Base-by-base conservation (phyloP, 2,888 invertebrate species). In the Tanypteryx hageni region DNA sequence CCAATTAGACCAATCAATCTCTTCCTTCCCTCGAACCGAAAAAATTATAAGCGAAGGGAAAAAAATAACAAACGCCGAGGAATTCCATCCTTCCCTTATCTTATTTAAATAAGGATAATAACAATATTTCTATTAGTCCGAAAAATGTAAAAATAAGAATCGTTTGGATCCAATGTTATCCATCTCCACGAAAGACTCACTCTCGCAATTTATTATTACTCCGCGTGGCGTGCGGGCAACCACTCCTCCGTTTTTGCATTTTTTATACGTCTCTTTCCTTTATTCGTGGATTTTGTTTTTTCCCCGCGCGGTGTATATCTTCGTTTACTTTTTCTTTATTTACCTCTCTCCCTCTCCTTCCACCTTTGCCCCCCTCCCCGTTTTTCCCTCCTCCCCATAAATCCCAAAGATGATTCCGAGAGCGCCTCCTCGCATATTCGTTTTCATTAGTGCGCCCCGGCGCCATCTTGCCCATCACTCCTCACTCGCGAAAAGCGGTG, bases 391-490 rank as follows among this genome's bases (percentile, higher is more conserved):
- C 83, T 64, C 44, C 56, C 89, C 89, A 89, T 89, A 64, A 89
- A 89, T 89, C 64, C 64, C 89, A 68, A 68, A 31, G 89, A 89
- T 89, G 89, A 56, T 89, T 89, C 58, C 64, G 61, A 44, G 61
- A 27, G 59, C 82, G 56, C 58, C 27, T 89, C 89, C 16, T 56
- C 56, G 44, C 61, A 56, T 68, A 89, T 89, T 64, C 68, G 89
- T 89, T 89, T 89, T 89, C 89, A 89, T 89, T 89, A 89, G 64
- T 89, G 64, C 89, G 89, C 89, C n/a, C 89, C 89, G 64, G 44
- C 64, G 89, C 89, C 89, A 64, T 89, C 31, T 89, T 64, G 44
- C 44, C 89, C 89, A 89, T 89, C 44, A 89, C 89, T 68, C 64
- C 59, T 89, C 64, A 0, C 31, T 68, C n/a, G 44, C 56, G 64